phyloP scores from a whole-genome alignment of 1,140 invertebrate genomes.

The Drosophila malerkotliana region DNA sequence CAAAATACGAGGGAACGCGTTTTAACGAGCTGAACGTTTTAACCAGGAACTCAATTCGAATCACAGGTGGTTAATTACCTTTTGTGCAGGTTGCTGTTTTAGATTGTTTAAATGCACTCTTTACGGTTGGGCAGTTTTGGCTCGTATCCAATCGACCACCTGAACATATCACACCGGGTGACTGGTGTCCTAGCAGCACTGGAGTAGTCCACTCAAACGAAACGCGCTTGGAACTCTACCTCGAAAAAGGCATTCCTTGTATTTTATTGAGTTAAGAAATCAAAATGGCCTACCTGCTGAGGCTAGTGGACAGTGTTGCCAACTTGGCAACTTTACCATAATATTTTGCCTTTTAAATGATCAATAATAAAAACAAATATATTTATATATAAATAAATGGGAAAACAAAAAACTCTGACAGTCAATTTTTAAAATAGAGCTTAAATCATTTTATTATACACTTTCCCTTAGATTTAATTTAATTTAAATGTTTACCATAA shows the following conservation, averaged over 20 bases:
- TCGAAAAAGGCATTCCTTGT: background rate
- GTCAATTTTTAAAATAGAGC: too few species aligned
- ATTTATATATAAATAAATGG: too few species aligned
- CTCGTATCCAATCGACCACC: background rate
- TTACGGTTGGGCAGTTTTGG: conserved; percentile 52
- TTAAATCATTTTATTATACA: too few species aligned
- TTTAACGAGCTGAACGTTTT: background rate
- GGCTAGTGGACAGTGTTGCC: background rate
- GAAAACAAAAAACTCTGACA: too few species aligned
- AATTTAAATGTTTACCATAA: too few species aligned
- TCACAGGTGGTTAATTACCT: conserved; percentile 56
- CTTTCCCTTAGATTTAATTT: too few species aligned
- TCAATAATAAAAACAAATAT: too few species aligned
- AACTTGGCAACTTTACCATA: background rate
- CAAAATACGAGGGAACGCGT: background rate
- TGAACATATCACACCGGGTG: background rate
- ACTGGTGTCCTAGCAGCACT: background rate
- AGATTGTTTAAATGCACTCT: conserved; percentile 72
- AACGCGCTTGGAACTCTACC: background rate
- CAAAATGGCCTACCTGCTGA: conserved; percentile 1
- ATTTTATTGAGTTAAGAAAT: background rate
- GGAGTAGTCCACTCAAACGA: background rate
- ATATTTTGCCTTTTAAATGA: too few species aligned
- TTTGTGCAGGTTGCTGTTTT: conserved; percentile 31
- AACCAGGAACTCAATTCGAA: background rate